Evolutionary conservation across 2,888 invertebrate genomes (phyloP), one percentile per base, ranked within the genome.

Genomic region (Panopea generosa): DNA sequence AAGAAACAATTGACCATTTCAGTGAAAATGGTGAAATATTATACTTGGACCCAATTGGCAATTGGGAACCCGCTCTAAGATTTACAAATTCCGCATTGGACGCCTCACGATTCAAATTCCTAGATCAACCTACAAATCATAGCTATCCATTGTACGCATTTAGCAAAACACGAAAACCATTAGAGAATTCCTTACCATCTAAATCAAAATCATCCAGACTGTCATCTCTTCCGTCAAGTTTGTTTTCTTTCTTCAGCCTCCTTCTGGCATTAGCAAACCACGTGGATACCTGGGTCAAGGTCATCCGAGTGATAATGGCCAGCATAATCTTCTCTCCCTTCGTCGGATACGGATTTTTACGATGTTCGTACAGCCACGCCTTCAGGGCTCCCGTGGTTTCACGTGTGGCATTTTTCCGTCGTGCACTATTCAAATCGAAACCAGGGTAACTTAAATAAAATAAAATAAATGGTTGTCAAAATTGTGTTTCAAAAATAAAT

Each of bases 351-450:
- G 98, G 98, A 93, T 98, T 98, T 94, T 97, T 98, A 93, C 97
- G 96, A 94, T 98, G 97, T 93, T 98, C 98, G 93, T 97, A 97
- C 66, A 99, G 95, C 98, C 98, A 98, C 84, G 98, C 98, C 93
- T 99, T 99, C 63, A 99, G 94, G 57, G 99, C 99, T 77, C 97
- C 97, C 66, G 99, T 99, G 26, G 98, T 98, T 93, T 99, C 99
- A 78, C 99, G 94, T 52, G 99, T 99, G 53, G 99, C 99, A 93
- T 99, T 99, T 94, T 99, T 99, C 85, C 99, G 95, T 87, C 99
- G 94, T 47, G 98, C 75, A 38, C 56, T 69, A 92, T 98, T 98
- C 93, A 98, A 94, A 94, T 98, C 98, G 53, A 91, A 79, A 18
- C 88, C 89, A 18, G 85, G 84, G 52, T 87, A 88, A 50, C 88